A percentile compares a stretch with the other conserved stretches of the same genome.
phyloP scores from a whole-genome alignment of 2,797 vertebrate genomes.

The Sardinella longiceps region DNA sequence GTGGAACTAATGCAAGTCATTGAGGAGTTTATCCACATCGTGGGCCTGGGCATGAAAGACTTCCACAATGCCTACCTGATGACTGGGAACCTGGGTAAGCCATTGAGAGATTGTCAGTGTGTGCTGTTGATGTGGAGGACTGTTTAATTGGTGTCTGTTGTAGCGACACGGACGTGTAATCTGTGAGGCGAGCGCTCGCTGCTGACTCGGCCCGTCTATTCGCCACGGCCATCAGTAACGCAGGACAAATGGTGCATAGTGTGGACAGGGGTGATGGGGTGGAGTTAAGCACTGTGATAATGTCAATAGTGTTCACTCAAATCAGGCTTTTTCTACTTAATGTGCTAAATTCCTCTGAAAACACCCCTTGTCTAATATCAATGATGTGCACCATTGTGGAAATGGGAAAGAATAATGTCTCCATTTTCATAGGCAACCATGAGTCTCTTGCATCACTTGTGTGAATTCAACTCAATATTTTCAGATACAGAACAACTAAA shows the following conservation, averaged over 20 bases:
- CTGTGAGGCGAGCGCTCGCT: conserved; percentile 34
- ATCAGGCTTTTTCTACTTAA: conserved; percentile 66
- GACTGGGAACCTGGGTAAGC: conserved; percentile 99
- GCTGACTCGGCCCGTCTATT: conserved; percentile 62
- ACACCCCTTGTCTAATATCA: conserved; percentile 58
- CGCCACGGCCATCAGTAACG: conserved; percentile 65
- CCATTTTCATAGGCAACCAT: neutral
- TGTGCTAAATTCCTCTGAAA: conserved; percentile 69
- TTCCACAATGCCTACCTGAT: conserved; percentile 99
- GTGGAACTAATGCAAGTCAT: conserved; percentile 99
- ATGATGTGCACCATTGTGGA: conserved; percentile 1
- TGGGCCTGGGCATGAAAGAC: conserved; percentile 99
- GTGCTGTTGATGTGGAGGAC: conserved; percentile 56
- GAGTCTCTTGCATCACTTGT: neutral
- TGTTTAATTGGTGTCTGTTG: neutral
- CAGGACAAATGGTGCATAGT: conserved; percentile 66
- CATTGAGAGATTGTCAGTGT: conserved; percentile 24
- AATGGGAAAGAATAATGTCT: neutral
- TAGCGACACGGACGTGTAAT: conserved; percentile 49
- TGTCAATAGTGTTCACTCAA: conserved; percentile 78
- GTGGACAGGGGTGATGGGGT: conserved; percentile 24
- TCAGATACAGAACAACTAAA: too few species aligned
- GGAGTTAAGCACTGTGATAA: conserved; percentile 60
- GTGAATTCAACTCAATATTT: too few species aligned
- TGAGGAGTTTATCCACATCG: conserved; percentile 99